A percentile compares a stretch with the other conserved stretches of the same genome.
Evolutionary conservation across 2,113 vertebrate genomes (phyloP).

Genomic region (Perca schrenkii): DNA sequence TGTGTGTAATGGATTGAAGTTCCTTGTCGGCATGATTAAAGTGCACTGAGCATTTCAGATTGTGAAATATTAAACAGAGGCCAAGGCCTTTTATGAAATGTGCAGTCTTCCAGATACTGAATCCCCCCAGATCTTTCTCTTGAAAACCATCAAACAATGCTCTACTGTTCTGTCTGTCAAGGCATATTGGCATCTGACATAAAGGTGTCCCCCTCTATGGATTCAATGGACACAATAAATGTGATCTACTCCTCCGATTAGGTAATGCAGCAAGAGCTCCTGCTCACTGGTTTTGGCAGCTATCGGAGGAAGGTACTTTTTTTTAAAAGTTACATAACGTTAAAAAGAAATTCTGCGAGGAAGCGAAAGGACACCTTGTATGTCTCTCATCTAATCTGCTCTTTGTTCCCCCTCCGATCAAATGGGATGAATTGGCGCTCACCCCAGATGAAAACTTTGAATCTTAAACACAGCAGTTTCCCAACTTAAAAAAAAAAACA

Average conservation of each 20-base stretch:
- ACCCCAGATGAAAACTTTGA: constrained; percentile 56
- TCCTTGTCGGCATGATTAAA: constrained; percentile 39
- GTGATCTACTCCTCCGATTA: constrained; percentile 44
- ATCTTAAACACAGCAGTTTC: constrained; percentile 60
- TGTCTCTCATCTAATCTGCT: constrained; percentile 56
- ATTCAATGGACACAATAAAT: constrained; percentile 35
- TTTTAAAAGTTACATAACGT: constrained; percentile 44
- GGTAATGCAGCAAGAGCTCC: neutral
- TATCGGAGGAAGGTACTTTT: constrained; percentile 26
- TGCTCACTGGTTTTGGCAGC: constrained; percentile 42
- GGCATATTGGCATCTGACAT: constrained; percentile 25
- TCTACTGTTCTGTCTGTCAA: constrained; percentile 5
- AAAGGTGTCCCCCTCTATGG: constrained; percentile 13
- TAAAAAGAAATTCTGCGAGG: constrained; percentile 42
- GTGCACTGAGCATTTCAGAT: constrained; percentile 34
- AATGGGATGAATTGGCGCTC: constrained; percentile 56
- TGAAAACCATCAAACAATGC: constrained; percentile 20
- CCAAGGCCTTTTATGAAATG: constrained; percentile 40
- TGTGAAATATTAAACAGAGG: constrained; percentile 41
- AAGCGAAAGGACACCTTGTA: constrained; percentile 49
- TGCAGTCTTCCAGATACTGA: constrained; percentile 20
- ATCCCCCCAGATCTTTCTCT: constrained; percentile 7
- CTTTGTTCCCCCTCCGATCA: constrained; percentile 58
- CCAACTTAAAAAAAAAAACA: constrained; percentile 45
- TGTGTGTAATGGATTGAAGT: constrained; percentile 25